A percentile compares a stretch with the other conserved stretches of the same genome.
phyloP scores from a whole-genome alignment of 2,888 invertebrate species.

The Chaitophorus viminalis region DNA sequence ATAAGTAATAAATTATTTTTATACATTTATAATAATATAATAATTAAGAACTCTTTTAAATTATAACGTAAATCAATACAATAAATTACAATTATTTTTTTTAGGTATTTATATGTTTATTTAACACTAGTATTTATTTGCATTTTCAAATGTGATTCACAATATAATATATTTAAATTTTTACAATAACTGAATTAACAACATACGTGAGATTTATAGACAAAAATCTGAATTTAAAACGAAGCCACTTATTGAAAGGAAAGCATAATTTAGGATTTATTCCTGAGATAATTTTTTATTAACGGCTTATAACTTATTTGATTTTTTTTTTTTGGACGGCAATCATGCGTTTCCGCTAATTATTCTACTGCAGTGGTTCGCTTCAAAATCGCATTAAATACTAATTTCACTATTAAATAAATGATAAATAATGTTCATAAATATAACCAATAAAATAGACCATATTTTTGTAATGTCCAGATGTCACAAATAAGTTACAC shows the following conservation, averaged over 20 bases:
- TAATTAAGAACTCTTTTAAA: too few species aligned
- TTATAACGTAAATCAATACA: neutral
- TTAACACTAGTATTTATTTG: too few species aligned
- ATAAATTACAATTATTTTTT: neutral
- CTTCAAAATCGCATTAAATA: neutral
- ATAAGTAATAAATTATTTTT: too few species aligned
- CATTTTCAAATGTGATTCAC: neutral
- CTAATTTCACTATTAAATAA: neutral
- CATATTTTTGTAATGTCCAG: too few species aligned
- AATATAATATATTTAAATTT: neutral
- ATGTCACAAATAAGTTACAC: too few species aligned
- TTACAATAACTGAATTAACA: neutral
- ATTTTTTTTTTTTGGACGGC: neutral
- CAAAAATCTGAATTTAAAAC: neutral
- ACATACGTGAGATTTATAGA: neutral
- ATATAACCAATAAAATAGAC: too few species aligned
- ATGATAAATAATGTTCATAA: neutral
- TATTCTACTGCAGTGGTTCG: neutral
- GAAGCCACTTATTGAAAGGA: neutral
- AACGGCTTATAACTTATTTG: neutral
- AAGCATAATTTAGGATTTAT: neutral
- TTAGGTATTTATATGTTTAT: too few species aligned
- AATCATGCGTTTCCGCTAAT: neutral
- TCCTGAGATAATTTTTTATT: neutral
- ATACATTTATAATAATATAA: too few species aligned